Evolutionary conservation across 2,797 vertebrate genomes (phyloP).

Genomic region (Halcyon chelicuti): DNA sequence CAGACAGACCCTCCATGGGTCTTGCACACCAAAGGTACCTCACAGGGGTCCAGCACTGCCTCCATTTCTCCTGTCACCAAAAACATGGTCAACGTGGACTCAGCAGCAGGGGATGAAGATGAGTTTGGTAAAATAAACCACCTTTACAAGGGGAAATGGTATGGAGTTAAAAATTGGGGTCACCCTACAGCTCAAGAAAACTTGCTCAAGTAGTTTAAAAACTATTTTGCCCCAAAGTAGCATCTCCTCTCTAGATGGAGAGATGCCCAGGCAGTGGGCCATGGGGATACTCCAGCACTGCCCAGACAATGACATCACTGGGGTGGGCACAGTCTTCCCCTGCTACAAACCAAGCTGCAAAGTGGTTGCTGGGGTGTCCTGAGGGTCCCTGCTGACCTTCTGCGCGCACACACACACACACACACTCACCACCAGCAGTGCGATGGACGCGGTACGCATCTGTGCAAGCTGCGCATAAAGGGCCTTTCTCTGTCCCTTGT

Average conservation of each 20-base stretch:
- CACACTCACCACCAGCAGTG: rapidly evolving
- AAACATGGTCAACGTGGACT: rapidly evolving
- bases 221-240: neutral
- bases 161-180: neutral
- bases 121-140: neutral
- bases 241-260: neutral
- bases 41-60: neutral
- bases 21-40: neutral
- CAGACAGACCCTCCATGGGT: neutral
- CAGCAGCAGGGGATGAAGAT: neutral
- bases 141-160: neutral
- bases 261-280: neutral
- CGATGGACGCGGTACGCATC: rapidly evolving
- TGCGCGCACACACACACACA: rapidly evolving
- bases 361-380: neutral
- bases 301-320: neutral
- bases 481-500: neutral
- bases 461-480: neutral
- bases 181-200: neutral
- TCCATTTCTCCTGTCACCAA: neutral
- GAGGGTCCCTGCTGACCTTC: neutral
- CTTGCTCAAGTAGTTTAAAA: neutral
- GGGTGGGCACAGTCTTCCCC: neutral
- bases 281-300: neutral
- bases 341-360: neutral